phyloP scores from a whole-genome alignment of 1,140 invertebrate genomes.

The Penaeus indicus region DNA sequence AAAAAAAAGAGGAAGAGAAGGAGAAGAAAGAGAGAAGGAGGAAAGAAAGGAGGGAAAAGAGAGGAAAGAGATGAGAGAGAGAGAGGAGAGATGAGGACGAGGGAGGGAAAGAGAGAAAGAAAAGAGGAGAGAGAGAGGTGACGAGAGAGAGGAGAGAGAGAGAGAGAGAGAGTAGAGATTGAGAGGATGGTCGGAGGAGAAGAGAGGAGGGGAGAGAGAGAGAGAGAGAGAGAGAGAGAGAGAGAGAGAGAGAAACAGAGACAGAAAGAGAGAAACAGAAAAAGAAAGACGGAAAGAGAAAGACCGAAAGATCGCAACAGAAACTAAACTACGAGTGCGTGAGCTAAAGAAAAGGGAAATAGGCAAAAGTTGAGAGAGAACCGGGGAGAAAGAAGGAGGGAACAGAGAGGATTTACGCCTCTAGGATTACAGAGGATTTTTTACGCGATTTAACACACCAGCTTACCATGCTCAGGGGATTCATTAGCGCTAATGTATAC shows the following conservation, averaged over 20 bases:
- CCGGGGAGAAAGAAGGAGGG: neutral
- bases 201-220: neutral
- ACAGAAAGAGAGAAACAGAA: conserved; percentile 15
- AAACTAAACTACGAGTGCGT: neutral
- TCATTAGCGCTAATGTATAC: no score
- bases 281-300: conserved; percentile 16
- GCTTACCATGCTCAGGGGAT: no score
- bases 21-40: no score
- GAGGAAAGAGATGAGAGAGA: neutral
- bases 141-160: neutral
- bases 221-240: conserved; percentile 11
- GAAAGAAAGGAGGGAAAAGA: neutral
- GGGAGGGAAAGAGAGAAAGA: neutral
- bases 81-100: neutral
- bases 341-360: neutral
- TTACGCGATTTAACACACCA: no score
- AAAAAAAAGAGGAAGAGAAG: neutral
- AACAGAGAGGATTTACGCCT: neutral
- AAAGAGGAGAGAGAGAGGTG: neutral
- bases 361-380: conserved; percentile 1
- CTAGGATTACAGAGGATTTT: no score
- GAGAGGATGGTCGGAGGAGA: neutral
- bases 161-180: neutral
- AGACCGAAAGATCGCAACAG: neutral
- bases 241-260: neutral